Evolutionary conservation across 1,140 invertebrate species (phyloP), one percentile per base, ranked within the genome.

Genomic region (Orussus abietinus): DNA sequence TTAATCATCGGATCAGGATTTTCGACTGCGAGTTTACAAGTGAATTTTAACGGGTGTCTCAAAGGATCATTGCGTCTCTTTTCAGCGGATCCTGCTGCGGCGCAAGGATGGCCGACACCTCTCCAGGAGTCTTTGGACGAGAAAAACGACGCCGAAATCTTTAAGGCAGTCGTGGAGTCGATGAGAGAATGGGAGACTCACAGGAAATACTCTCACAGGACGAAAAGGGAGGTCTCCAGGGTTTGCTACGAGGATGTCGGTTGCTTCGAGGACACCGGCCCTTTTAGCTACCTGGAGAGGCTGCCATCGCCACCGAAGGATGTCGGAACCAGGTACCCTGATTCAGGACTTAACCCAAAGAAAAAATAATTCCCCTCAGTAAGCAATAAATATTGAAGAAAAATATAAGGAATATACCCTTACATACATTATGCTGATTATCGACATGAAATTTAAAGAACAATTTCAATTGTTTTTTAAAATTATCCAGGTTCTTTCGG

Each of bases 221-320:
- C 64, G 3, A 81, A 85, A 62, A 70, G 85, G 45, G 82, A 83
- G 7, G 76, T 80, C 10, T 81, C 84, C 32, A 80, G 82, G 6
- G 85, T 93, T 1, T 97, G 94, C 61, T 97, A 96, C 61, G 82
- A 81, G 2, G 86, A 92, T 38, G 76, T 96, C n/a, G 93, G 93
- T 4, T 97, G 94, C 59, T 96, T 96, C 69, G 85, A 89, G 51
- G 90, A 93, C 51, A 85, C 88, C 2, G 90, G 90, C 0, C 89
- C 91, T 0, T 96, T 94, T 66, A 86, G 88, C 42, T 95, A 95
- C 63, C 64, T 95, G 51, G 90, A 93, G 66, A 88, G 92, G 72
- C 64, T 94, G 9, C 93, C 92, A 2, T 84, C 86, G 21, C 75
- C 84, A n/a, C 93, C 90, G 0, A 84, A 91, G 60, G 88, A 92